These are phyloP conservation scores for Aspidoscelis tigris DNA, from an alignment of 2,113 vertebrate species.

Conservation along the genomic window DNA sequence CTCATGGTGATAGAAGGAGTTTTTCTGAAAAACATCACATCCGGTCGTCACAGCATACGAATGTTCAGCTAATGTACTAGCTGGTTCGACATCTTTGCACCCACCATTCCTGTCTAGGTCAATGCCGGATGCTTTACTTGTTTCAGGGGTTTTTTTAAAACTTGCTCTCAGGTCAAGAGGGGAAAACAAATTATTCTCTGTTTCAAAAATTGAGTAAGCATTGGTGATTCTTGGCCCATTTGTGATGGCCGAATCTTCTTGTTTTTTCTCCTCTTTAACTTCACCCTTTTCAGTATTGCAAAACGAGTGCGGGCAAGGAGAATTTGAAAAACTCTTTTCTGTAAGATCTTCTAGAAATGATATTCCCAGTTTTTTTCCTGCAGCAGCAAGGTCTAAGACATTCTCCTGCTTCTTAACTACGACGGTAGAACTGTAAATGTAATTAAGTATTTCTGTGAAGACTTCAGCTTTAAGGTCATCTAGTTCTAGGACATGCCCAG, in stretches of 20 bases:
- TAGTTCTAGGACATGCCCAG: constrained; percentile 92
- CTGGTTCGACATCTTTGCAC: constrained; percentile 81
- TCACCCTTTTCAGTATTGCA: constrained; percentile 76
- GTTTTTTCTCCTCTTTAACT: constrained; percentile 81
- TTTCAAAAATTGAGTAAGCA: constrained; percentile 95
- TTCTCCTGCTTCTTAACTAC: constrained; percentile 83
- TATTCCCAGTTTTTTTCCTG: constrained; percentile 94
- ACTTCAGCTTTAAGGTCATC: constrained; percentile 96
- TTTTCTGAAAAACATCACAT: constrained; percentile 74
- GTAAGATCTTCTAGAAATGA: constrained; percentile 91
- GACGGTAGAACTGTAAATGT: constrained; percentile 95
- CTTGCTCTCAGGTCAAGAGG: constrained; percentile 83
- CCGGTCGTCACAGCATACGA: constrained; percentile 88
- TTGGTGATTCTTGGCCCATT: constrained; percentile 96
- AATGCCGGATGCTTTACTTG: constrained; percentile 67
- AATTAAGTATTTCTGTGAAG: constrained; percentile 95
- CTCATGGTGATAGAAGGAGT: constrained; percentile 56
- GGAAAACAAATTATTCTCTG: constrained; percentile 87
- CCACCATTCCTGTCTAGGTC: constrained; percentile 67
- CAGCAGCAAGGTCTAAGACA: constrained; percentile 85
- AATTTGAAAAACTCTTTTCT: constrained; percentile 73
- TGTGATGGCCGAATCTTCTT: constrained; percentile 83
- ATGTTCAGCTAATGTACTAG: constrained; percentile 89
- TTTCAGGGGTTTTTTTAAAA: constrained; percentile 83
- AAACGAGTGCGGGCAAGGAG: constrained; percentile 76